Conservation (phyloP, 2,888 invertebrate genomes). For the Synergus japonicus region DNA sequence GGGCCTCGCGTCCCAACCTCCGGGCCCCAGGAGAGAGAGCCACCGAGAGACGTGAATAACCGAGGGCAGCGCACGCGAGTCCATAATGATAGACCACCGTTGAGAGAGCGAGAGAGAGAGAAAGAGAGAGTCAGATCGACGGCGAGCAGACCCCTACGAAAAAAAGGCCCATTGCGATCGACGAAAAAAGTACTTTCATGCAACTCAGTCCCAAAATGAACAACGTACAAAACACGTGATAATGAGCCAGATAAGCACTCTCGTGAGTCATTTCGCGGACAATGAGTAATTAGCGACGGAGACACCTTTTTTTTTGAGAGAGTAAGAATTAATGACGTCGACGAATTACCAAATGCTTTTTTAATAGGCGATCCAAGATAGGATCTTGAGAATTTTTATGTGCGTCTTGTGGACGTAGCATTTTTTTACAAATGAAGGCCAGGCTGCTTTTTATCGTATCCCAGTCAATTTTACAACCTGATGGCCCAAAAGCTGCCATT, state of each 20-base stretch:
- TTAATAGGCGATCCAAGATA: conserved; percentile 38
- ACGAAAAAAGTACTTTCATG: conserved; percentile 39
- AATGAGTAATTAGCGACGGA: conserved; percentile 41
- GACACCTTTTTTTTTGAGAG: conserved; percentile 34
- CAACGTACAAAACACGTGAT: conserved; percentile 39
- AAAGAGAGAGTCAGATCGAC: neutral
- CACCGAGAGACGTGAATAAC: conserved; percentile 59
- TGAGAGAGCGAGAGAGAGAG: conserved; percentile 3
- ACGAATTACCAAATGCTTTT: conserved; percentile 40
- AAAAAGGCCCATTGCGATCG: conserved; percentile 37
- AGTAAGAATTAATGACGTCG: conserved; percentile 41
- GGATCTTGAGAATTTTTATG: conserved; percentile 29
- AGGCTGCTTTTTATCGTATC: conserved; percentile 32
- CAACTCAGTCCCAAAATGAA: conserved; percentile 39
- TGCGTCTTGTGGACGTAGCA: conserved; percentile 28
- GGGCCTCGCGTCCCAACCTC: conserved; percentile 34
- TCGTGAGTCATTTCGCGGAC: conserved; percentile 41
- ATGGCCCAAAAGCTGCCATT: neutral
- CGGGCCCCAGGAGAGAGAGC: conserved; percentile 45
- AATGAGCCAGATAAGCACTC: conserved; percentile 38
- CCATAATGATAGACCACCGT: conserved; percentile 60
- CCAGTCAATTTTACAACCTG: neutral
- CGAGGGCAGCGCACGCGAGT: conserved; percentile 63
- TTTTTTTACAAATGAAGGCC: conserved; percentile 30
- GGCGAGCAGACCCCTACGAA: neutral